Conservation (phyloP, 2,888 invertebrate genomes). For the Miltochrista miniata region DNA sequence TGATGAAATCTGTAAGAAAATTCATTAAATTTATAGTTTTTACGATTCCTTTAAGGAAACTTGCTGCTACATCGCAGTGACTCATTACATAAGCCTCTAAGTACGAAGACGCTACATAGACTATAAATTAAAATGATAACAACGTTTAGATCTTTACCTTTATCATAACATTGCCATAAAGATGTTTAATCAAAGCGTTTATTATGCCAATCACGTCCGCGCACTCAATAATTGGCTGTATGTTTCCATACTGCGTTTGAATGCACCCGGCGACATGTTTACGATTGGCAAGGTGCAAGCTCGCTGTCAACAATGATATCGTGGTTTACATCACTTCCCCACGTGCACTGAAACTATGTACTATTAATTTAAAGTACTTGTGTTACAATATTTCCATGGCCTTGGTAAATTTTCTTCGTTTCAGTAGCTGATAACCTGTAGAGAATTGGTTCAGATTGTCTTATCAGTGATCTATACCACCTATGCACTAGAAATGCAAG, state of each 20-base stretch:
- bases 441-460: no score
- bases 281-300: conserved; percentile 31
- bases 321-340: conserved; percentile 5
- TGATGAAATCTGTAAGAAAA: no score
- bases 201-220: not conserved
- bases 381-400: not conserved
- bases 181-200: not conserved
- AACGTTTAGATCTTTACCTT: not conserved
- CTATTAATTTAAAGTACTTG: not conserved
- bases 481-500: no score
- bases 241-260: conserved; percentile 12
- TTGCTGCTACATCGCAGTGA: no score
- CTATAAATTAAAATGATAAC: not conserved
- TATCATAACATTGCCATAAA: not conserved
- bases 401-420: not conserved
- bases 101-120: no score
- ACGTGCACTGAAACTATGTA: not conserved
- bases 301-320: conserved; percentile 21
- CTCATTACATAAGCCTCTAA: no score
- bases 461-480: no score
- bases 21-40: no score
- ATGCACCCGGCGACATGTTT: conserved; percentile 10
- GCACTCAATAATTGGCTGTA: conserved; percentile 4
- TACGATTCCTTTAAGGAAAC: no score
- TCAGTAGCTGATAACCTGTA: not conserved